Conservation (phyloP, 2,113 vertebrate species). For the Labeo catla region DNA sequence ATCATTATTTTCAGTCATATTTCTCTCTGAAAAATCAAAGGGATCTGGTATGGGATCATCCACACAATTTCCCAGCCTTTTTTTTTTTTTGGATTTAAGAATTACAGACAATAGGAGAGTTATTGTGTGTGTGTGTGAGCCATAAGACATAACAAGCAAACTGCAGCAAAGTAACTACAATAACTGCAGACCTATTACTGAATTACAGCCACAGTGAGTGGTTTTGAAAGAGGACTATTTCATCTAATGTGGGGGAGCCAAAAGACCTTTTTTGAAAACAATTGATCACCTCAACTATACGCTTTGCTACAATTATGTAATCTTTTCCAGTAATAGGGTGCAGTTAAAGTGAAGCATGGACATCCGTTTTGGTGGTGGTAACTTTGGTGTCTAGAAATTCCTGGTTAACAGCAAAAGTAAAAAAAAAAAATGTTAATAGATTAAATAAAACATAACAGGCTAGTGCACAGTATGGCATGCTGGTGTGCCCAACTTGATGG, state of each 20-base stretch:
- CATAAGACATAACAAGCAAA: neutral
- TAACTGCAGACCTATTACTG: slow-evolving; percentile 15
- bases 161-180: neutral
- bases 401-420: neutral
- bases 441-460: neutral
- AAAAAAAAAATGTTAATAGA: neutral
- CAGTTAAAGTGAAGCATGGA: neutral
- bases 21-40: neutral
- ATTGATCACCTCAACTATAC: slow-evolving; percentile 1
- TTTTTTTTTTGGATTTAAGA: neutral
- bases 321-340: slow-evolving; percentile 16
- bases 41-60: neutral
- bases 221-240: slow-evolving; percentile 31
- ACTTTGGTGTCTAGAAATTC: neutral
- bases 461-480: neutral
- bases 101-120: slow-evolving; percentile 14
- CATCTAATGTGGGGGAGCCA: neutral
- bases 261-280: slow-evolving; percentile 10
- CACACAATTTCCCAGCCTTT: neutral
- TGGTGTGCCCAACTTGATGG: neutral
- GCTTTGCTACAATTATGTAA: neutral
- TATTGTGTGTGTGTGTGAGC: neutral
- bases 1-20: neutral
- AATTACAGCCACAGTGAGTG: slow-evolving; percentile 18
- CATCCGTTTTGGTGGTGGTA: neutral